phyloP scores from a whole-genome alignment of 2,888 invertebrate genomes.

The Cistogaster globosa region DNA sequence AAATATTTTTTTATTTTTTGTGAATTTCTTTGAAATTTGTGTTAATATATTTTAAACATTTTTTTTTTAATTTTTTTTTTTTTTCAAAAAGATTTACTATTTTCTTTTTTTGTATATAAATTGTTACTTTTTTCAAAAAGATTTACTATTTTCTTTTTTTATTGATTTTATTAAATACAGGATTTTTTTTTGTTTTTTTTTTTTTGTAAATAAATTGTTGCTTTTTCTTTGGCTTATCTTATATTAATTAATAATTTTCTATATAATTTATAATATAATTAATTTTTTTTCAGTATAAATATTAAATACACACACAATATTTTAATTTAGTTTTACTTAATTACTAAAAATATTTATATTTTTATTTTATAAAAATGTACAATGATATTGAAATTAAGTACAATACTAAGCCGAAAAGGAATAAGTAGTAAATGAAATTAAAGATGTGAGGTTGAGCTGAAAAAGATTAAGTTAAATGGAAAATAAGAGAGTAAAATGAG shows the following conservation, averaged over 20 bases:
- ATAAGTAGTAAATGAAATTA: neutral
- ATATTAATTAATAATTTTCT: conserved; percentile 74
- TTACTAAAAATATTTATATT: conserved; percentile 43
- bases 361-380: conserved; percentile 72
- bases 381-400: conserved; percentile 45
- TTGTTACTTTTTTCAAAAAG: too few relatives aligned
- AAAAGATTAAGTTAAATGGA: conserved; percentile 2
- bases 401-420: neutral
- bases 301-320: conserved; percentile 64
- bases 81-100: neutral
- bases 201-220: conserved; percentile 65
- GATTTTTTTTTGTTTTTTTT: too few relatives aligned
- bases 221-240: conserved; percentile 82
- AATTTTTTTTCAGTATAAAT: conserved; percentile 68
- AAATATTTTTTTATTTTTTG: too few relatives aligned
- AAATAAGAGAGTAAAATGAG: neutral
- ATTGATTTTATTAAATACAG: conserved; percentile 42
- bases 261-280: conserved; percentile 62
- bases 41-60: too few relatives aligned
- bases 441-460: conserved; percentile 15
- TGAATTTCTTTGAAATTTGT: too few relatives aligned
- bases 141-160: neutral
- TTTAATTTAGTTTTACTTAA: conserved; percentile 49
- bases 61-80: conserved; percentile 6
- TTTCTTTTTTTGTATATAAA: neutral